Conservation (phyloP, 1,140 invertebrate genomes). For the Hermetia illucens region DNA sequence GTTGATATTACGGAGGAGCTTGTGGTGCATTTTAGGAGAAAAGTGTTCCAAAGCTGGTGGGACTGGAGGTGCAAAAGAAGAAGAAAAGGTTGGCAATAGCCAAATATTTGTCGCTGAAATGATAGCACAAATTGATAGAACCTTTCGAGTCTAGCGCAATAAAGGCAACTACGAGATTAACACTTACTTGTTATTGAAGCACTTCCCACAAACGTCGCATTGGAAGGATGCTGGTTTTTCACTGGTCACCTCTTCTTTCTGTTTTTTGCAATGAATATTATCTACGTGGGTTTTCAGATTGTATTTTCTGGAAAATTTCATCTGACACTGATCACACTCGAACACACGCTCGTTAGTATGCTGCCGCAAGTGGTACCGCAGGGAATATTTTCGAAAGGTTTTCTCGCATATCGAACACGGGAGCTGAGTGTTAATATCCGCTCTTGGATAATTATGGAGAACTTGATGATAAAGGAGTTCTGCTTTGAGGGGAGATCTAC, state of each 20-base stretch:
- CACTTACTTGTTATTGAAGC: constrained; percentile 48
- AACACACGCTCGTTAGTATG: constrained; percentile 70
- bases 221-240: constrained; percentile 19
- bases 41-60: no score
- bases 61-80: no score
- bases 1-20: no score
- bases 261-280: constrained; percentile 27
- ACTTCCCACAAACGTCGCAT: constrained; percentile 44
- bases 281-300: constrained; percentile 41
- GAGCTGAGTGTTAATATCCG: no score
- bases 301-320: constrained; percentile 48
- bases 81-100: no score
- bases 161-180: neutral
- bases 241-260: constrained; percentile 5
- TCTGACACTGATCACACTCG: constrained; percentile 39
- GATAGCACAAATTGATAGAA: neutral
- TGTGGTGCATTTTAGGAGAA: no score
- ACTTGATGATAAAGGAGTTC: constrained; percentile 51
- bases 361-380: constrained; percentile 51
- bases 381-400: constrained; percentile 48
- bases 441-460: constrained; percentile 42
- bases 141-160: neutral
- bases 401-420: constrained; percentile 51
- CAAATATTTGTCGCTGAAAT: no score
- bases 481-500: constrained; percentile 30